A percentile compares a stretch with the other conserved stretches of the same genome.
Evolutionary conservation across 2,113 vertebrate species (phyloP).

Genomic region (Ornithorhynchus anatinus): DNA sequence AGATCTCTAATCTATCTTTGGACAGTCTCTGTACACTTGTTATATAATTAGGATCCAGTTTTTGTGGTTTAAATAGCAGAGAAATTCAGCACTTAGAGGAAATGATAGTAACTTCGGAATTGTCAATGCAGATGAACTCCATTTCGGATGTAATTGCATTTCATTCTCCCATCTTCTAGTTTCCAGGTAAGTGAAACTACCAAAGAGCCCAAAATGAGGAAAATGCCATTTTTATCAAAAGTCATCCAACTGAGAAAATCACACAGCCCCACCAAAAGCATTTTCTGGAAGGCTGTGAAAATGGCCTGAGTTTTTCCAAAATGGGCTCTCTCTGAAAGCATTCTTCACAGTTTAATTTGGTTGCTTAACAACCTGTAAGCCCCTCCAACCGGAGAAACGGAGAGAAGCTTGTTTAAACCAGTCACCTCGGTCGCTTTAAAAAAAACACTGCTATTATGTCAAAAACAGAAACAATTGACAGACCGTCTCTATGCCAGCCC

Average conservation of each 20-base stretch:
- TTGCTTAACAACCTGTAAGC: constrained; percentile 21
- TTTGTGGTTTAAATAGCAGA: too few relatives aligned
- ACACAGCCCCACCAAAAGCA: neutral
- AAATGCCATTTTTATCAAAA: constrained; percentile 12
- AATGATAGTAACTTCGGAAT: constrained; percentile 20
- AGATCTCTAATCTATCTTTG: too few relatives aligned
- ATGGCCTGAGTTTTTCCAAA: constrained; percentile 17
- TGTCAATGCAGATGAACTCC: constrained; percentile 17
- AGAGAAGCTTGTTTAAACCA: constrained; percentile 5
- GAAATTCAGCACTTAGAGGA: neutral
- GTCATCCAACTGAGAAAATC: constrained; percentile 4
- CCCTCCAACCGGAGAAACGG: constrained; percentile 1
- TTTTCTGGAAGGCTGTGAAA: constrained; percentile 23
- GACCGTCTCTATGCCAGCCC: neutral
- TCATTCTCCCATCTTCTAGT: constrained; percentile 18
- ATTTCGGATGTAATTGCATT: constrained; percentile 33
- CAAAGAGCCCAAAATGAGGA: constrained; percentile 1
- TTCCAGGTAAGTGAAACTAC: constrained; percentile 26
- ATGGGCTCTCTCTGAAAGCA: neutral
- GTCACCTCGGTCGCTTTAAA: constrained; percentile 1
- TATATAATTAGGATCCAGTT: too few relatives aligned
- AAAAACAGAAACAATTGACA: neutral
- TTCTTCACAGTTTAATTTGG: neutral
- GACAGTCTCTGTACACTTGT: too few relatives aligned
- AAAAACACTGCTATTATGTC: neutral